Percentiles rank a stretch among this genome's conserved stretches.
Conservation (phyloP, 1,140 invertebrate species). For the Monochamus saltuarius region DNA sequence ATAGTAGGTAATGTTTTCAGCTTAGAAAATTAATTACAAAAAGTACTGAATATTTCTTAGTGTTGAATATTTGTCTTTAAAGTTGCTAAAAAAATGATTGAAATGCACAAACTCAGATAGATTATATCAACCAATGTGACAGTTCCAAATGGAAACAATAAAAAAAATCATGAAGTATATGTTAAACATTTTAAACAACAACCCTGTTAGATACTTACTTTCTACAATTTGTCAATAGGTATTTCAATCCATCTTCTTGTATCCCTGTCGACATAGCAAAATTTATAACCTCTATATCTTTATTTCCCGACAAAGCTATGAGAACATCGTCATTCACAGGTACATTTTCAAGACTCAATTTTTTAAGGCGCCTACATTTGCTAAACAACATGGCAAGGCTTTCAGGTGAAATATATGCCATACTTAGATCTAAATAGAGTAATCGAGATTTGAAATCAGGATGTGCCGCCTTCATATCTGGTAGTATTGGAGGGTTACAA, state of each 20-base stretch:
- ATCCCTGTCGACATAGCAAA: constrained; percentile 72
- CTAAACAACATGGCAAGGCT: constrained; percentile 66
- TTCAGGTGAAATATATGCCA: constrained; percentile 64
- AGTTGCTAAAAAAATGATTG: too few species aligned
- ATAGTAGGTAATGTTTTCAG: too few species aligned
- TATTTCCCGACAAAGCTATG: constrained; percentile 65
- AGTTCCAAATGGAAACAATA: too few species aligned
- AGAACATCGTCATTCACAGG: constrained; percentile 64
- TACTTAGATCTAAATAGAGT: constrained; percentile 82
- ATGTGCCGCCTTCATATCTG: constrained; percentile 45
- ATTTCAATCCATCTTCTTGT: constrained; percentile 59
- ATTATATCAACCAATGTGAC: too few species aligned
- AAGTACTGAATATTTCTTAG: too few species aligned
- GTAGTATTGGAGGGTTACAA: constrained; percentile 56
- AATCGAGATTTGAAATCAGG: constrained; percentile 56
- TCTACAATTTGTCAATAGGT: constrained; percentile 62
- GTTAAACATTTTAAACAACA: too few species aligned
- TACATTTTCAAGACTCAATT: constrained; percentile 81
- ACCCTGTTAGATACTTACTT: constrained; percentile 61
- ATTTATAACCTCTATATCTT: constrained; percentile 70
- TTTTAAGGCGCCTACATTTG: constrained; percentile 70
- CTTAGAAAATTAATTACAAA: too few species aligned
- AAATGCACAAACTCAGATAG: too few species aligned
- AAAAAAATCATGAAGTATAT: too few species aligned
- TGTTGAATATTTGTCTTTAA: too few species aligned